phyloP scores from a whole-genome alignment of 2,797 vertebrate genomes.

The Phoxinus dragarum region DNA sequence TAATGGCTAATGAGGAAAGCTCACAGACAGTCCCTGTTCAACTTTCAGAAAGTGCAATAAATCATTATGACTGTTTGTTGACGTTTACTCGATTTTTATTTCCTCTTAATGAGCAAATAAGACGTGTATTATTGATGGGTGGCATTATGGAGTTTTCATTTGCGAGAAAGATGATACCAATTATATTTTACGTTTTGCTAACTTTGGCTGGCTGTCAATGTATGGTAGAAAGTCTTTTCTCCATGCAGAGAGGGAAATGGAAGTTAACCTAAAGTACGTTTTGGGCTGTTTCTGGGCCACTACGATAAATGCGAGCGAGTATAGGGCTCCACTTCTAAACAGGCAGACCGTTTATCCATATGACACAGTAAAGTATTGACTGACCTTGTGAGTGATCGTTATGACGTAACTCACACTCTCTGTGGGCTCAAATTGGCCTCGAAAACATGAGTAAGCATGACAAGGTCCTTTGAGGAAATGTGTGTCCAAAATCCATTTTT shows the following conservation, averaged over 20 bases:
- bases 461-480: constrained; percentile 47
- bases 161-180: constrained; percentile 24
- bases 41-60: constrained; percentile 14
- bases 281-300: neutral
- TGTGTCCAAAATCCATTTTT: constrained; percentile 38
- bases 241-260: neutral
- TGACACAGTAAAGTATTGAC: neutral
- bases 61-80: constrained; percentile 21
- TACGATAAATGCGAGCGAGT: neutral
- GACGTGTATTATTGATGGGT: constrained; percentile 15
- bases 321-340: constrained; percentile 6
- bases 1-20: constrained; percentile 6
- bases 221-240: neutral
- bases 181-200: constrained; percentile 15
- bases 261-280: neutral
- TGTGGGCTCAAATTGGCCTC: constrained; percentile 21
- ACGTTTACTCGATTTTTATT: constrained; percentile 7
- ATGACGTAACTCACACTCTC: constrained; percentile 22
- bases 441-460: constrained; percentile 46
- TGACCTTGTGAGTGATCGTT: constrained; percentile 15
- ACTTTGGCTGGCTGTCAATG: constrained; percentile 7
- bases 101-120: constrained; percentile 18
- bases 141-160: constrained; percentile 26
- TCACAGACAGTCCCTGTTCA: constrained; percentile 6
- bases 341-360: neutral